Evolutionary conservation across 2,888 invertebrate genomes (phyloP).

Genomic region (Caenorhabditis uteleia): DNA sequence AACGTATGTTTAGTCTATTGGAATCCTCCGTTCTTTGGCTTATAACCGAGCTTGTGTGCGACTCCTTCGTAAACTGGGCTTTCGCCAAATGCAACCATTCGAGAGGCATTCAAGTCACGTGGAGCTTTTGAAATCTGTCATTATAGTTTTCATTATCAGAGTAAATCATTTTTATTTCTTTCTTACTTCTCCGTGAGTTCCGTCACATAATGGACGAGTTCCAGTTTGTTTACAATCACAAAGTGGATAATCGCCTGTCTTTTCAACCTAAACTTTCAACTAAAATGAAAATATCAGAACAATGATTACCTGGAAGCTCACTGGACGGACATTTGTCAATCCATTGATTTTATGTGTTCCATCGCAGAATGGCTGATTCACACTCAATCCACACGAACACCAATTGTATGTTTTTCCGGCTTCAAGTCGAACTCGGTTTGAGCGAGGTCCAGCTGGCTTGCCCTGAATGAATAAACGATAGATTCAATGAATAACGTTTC

Average conservation of each 20-base stretch:
- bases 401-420: constrained; percentile 82
- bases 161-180: too few relatives aligned
- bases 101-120: constrained; percentile 40
- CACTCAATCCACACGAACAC: constrained; percentile 92
- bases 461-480: constrained; percentile 33
- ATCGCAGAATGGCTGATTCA: constrained; percentile 89
- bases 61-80: constrained; percentile 65
- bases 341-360: constrained; percentile 83
- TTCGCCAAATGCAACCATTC: constrained; percentile 50
- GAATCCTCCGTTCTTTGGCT: constrained; percentile 60
- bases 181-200: constrained; percentile 80
- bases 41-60: constrained; percentile 61
- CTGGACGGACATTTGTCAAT: constrained; percentile 81
- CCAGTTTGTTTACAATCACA: constrained; percentile 96
- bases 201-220: constrained; percentile 94
- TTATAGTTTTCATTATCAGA: not conserved
- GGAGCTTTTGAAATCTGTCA: constrained; percentile 50
- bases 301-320: constrained; percentile 76
- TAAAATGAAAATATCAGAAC: not conserved
- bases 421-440: constrained; percentile 69
- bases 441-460: constrained; percentile 38
- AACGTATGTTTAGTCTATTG: constrained; percentile 32
- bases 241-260: constrained; percentile 86
- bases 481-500: not conserved
- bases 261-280: constrained; percentile 79